Base-by-base conservation (phyloP, 2,797 vertebrate genomes). In the Fistularia commersonii region DNA sequence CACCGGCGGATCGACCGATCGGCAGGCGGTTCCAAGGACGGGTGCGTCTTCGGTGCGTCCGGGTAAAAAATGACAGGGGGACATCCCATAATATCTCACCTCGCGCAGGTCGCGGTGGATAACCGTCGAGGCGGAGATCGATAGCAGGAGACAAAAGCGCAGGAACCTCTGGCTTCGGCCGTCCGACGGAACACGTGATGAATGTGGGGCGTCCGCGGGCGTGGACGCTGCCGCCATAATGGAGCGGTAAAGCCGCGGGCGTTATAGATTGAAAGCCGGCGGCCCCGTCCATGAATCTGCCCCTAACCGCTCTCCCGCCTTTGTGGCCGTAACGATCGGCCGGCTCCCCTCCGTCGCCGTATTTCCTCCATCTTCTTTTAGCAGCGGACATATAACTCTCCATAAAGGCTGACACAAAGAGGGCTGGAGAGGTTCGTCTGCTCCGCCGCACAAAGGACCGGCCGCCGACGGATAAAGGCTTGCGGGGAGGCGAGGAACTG, bases 341-440 rank as follows among this genome's bases (percentile, higher is more conserved):
- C 23, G 64, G 70, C 77, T 80, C 76, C 69, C 66, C 64, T 76
- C 79, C 83, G 85, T 88, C 84, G 78, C 83, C 84, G 56, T 88
- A 88, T 86, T 87, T 87, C 80, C 85, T 83, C 84, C 82, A 84
- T 86, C 85, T 84, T 85, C 79, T 78, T 87, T 82, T 84, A 77
- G 85, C 80, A 79, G 74, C 62, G 50, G 61, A 86, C 81, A 85
- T 87, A 84, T 85, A 85, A 84, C 87, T 87, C 80, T 77, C 78
- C 75, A 84, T 88, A 79, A 85, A 85, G 72, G 73, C 66, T 32
- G 66, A 72, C 76, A 88, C 83, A 87, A 86, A 79, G 77, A 70
- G 69, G 68, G 63, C 69, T 51, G 76, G 68, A 76, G 69, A 70
- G 75, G 59, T 67, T 65, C 40, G 59, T 38, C 66, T 43, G 58